phyloP scores from a whole-genome alignment of 2,797 vertebrate species.

The Ctenopoma kingsleyae region DNA sequence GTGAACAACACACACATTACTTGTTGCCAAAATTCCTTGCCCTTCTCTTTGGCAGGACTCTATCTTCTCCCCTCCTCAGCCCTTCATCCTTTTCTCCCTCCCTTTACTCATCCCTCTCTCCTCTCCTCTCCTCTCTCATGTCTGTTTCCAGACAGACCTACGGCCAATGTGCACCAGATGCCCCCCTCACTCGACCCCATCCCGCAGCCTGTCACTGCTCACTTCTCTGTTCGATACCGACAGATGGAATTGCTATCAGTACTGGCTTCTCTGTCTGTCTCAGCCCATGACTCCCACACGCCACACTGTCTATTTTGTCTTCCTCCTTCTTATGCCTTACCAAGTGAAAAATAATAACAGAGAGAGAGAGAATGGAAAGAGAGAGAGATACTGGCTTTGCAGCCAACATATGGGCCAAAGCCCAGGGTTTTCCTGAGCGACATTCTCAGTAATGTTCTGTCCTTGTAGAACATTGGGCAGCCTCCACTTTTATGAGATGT shows the following conservation, averaged over 20 bases:
- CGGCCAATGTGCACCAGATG: constrained; percentile 77
- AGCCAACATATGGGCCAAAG: constrained; percentile 94
- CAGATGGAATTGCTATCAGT: constrained; percentile 99
- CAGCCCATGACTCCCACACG: constrained; percentile 71
- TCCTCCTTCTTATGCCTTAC: constrained; percentile 76
- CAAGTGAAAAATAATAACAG: constrained; percentile 69
- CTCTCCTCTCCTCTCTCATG: constrained; percentile 42
- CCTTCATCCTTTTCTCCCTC: constrained; percentile 51
- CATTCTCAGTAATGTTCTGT: constrained; percentile 99
- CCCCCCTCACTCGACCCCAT: constrained; percentile 80
- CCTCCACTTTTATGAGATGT: constrained; percentile 96
- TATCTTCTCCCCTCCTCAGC: constrained; percentile 41
- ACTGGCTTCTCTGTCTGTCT: constrained; percentile 70
- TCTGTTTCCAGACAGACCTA: constrained; percentile 67
- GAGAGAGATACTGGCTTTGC: constrained; percentile 54
- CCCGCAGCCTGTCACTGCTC: constrained; percentile 85
- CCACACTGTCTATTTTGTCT: constrained; percentile 73
- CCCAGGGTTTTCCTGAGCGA: constrained; percentile 92
- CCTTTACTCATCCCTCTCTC: constrained; percentile 46
- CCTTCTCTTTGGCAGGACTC: constrained; percentile 70
- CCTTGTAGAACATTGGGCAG: constrained; percentile 99
- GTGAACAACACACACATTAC: constrained; percentile 84
- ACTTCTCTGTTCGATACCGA: constrained; percentile 89
- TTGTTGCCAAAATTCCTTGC: constrained; percentile 51
- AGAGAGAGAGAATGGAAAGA: constrained; percentile 59